Evolutionary conservation across 1,140 invertebrate genomes (phyloP), one percentile per base, ranked within the genome.

Genomic region (Orussus abietinus): DNA sequence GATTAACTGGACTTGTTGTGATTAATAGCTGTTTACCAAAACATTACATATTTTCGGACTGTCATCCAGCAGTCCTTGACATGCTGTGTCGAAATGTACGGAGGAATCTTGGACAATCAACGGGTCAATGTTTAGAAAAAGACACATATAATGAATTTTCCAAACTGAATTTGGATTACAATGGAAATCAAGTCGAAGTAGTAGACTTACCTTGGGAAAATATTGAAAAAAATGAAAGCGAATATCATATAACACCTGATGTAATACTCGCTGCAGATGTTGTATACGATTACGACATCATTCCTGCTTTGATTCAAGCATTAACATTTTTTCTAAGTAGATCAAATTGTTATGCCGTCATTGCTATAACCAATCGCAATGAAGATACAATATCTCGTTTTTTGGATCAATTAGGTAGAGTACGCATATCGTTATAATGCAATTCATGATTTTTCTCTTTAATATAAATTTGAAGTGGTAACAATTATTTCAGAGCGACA

Each of bases 231-330:
- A 60, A 62, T 33, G 30, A 45, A 28, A 34, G 34, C 3, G 33
- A 49, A 25, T 33, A 38, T 28, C 28, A 54, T 15, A 40, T 54
- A 20, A 42, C 51, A 35, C 61, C 72, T 6, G 75, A 79, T 44
- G 18, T 74, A 22, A 55, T 79, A 32, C 55, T 80, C 42, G 77
- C 75, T 17, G 73, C 77, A 11, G 78, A 79, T 58, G 66, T 80
- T 42, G 51, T 78, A 3, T 80, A 78, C 45, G 77, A 80, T 51
- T 50, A 31, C 7, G 61, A 47, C 28, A 46, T 69, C 18, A 78
- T 78, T 57, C 14, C 52, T 22, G 37, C 47, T 11, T 57, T 80
- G 17, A 50, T 62, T 41, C 43, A 34, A 7, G 72, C 69, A 34
- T 50, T 80, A 20, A 65, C 64, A 42, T 37, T 34, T 18, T 54